Evolutionary conservation across 2,797 vertebrate genomes (phyloP), one percentile per base, ranked within the genome.

Genomic region (Ctenosaura bakeri): DNA sequence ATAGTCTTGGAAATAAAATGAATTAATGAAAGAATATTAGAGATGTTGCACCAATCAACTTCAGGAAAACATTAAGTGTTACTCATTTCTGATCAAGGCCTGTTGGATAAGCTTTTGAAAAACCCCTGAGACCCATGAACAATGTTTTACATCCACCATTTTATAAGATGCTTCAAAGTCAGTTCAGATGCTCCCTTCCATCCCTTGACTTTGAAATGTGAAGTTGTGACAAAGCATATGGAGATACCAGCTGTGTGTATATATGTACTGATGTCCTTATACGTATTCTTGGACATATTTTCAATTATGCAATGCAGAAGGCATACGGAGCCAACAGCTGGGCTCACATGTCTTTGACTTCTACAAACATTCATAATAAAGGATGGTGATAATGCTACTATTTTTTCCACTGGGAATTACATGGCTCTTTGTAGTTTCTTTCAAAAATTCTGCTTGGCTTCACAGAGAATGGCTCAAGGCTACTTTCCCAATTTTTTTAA

Each of bases 221-320:
- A 95, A 95, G 94, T 92, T 52, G 50, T 94, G 64, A 12, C 91
- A 93, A 95, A 94, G 93, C 95, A 94, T 93, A 93, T 91, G 94
- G 92, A 95, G 93, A 96, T 93, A 95, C 92, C 95, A 97, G 95
- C 96, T 96, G 96, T 94, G 95, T 92, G 94, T 9, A 2, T 71
- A 92, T 94, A 93, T 90, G 89, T 92, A 93, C 78, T 66, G 86
- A 93, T 64, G 89, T 56, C 56, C 89, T 94, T 92, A 82, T 89
- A 88, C 87, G 91, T 95, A 87, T 93, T 95, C 90, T 85, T 74
- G 87, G 91, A 85, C 89, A 93, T 86, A 6, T 92, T 95, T 76
- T 0, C 93, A 91, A 94, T 95, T 88, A 92, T 78, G 89, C 95
- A 93, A 94, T 94, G 73, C 87, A 62, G 64, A 92, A 93, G 93